phyloP scores from a whole-genome alignment of 2,113 vertebrate species.

The Pteruthius melanotis region DNA sequence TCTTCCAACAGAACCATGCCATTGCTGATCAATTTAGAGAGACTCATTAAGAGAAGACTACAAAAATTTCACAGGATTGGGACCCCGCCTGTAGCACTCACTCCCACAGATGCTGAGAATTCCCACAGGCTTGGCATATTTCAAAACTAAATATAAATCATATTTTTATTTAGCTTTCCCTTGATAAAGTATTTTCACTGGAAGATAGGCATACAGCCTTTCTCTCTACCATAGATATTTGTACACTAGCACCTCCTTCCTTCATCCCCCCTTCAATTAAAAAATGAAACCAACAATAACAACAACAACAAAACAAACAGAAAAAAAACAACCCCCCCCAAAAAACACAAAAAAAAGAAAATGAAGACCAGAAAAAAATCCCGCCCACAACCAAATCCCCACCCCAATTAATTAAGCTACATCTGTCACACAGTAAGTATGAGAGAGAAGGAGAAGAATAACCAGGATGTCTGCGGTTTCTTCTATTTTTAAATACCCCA shows the following conservation, averaged over 20 bases:
- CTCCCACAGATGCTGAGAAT: slow-evolving; percentile 27
- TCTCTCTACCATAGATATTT: not conserved
- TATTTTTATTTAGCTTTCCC: not conserved
- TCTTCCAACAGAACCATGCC: not conserved
- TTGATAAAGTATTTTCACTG: not conserved
- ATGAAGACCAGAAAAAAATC: not conserved
- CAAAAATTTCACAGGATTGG: not conserved
- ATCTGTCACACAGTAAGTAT: not conserved
- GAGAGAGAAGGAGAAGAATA: not conserved
- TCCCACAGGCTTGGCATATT: not conserved
- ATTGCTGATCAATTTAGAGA: not conserved
- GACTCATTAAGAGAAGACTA: not conserved
- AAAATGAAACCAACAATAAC: not conserved
- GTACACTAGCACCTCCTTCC: not conserved
- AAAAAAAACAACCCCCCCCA: not conserved
- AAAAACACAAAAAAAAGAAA: not conserved
- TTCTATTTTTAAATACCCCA: slow-evolving; percentile 18
- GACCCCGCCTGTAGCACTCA: slow-evolving; percentile 20
- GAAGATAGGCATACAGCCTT: not conserved
- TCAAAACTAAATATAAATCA: not conserved
- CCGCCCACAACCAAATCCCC: not conserved
- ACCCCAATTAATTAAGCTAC: not conserved
- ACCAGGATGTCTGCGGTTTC: not conserved
- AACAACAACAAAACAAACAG: not conserved
- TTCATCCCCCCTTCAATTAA: not conserved